phyloP scores from a whole-genome alignment of 2,888 invertebrate genomes.

The Hypena proboscidalis region DNA sequence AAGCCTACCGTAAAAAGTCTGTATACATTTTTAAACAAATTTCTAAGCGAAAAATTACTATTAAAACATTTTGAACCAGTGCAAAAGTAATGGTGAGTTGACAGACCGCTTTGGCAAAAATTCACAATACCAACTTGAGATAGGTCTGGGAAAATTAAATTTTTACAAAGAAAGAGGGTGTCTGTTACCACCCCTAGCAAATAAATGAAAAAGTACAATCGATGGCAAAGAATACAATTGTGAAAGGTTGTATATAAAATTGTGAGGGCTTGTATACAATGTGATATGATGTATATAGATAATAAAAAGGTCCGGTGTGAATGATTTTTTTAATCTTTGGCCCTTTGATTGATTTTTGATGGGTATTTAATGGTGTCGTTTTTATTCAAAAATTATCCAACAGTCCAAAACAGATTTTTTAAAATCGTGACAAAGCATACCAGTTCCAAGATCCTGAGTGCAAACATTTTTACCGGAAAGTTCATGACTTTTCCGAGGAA shows the following conservation, averaged over 20 bases:
- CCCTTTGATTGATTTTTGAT: constrained; percentile 14
- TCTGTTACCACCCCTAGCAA: constrained; percentile 23
- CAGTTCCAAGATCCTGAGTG: too few relatives aligned
- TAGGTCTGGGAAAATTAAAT: constrained; percentile 26
- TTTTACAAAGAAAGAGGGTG: constrained; percentile 24
- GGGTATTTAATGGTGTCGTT: constrained; percentile 11
- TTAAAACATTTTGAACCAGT: constrained; percentile 1
- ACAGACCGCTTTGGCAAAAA: constrained; percentile 7
- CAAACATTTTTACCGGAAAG: too few relatives aligned
- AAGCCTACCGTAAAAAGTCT: too few relatives aligned
- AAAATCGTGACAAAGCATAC: too few relatives aligned
- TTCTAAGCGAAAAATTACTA: constrained; percentile 4
- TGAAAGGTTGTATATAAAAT: constrained; percentile 1
- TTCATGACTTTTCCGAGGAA: too few relatives aligned
- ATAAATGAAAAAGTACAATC: constrained; percentile 47
- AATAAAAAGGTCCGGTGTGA: constrained; percentile 6
- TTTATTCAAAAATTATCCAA: constrained; percentile 8
- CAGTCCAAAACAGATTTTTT: too few relatives aligned
- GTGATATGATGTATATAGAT: constrained; percentile 1
- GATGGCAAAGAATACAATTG: constrained; percentile 18
- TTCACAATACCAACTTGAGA: constrained; percentile 12
- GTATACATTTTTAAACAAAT: background rate
- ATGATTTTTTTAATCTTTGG: constrained; percentile 17
- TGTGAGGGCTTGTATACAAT: background rate
- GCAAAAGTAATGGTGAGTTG: constrained; percentile 9